Conservation (phyloP, 2,797 vertebrate species). For the Urocyon cinereoargenteus region DNA sequence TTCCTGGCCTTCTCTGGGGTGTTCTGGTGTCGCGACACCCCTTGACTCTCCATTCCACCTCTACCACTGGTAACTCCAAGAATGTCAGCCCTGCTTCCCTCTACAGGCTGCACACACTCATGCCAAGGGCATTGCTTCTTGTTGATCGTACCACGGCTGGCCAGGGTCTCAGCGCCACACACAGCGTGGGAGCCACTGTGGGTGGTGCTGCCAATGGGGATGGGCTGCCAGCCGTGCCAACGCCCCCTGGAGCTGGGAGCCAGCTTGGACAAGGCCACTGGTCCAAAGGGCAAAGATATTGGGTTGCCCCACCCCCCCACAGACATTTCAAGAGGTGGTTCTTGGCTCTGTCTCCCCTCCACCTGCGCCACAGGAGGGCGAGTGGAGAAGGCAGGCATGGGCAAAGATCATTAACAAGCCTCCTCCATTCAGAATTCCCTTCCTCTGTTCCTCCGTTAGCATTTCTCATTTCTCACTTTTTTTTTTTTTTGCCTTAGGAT, state of each 20-base stretch:
- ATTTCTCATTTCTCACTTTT: not conserved
- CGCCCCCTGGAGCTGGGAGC: rapidly evolving
- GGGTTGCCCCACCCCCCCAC: rapidly evolving
- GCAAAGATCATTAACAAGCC: rapidly evolving
- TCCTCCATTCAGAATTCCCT: rapidly evolving
- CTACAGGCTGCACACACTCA: not conserved
- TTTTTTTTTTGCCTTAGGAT: not conserved
- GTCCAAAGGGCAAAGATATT: not conserved
- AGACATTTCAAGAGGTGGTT: rapidly evolving
- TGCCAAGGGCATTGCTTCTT: not conserved
- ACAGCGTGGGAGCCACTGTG: not conserved
- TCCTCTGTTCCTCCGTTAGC: rapidly evolving
- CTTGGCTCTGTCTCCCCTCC: not conserved
- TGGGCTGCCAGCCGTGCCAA: rapidly evolving
- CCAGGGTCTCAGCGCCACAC: rapidly evolving
- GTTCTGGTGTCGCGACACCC: rapidly evolving
- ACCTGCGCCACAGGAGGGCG: rapidly evolving
- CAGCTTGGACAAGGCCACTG: not conserved
- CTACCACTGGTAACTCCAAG: rapidly evolving
- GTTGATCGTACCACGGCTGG: not conserved
- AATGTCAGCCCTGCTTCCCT: too few relatives aligned
- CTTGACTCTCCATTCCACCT: not conserved
- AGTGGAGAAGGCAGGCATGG: not conserved
- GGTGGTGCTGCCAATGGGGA: rapidly evolving
- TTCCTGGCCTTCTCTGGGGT: not conserved